Conservation (phyloP, 1,140 invertebrate species). For the Penaeus vannamei region DNA sequence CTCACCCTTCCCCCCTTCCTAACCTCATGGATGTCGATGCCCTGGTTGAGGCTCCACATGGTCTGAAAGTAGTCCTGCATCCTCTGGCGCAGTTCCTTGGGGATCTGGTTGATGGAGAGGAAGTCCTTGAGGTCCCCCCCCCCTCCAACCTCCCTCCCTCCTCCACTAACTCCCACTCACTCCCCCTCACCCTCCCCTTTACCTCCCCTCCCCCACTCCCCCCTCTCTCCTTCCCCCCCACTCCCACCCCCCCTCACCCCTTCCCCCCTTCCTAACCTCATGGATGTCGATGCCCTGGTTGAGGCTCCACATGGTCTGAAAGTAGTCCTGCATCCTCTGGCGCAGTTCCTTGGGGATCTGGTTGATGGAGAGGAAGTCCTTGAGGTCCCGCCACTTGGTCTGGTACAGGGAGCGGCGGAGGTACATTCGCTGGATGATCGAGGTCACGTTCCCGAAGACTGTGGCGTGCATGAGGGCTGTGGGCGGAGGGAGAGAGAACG, state of each 20-base stretch:
- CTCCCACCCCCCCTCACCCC: background rate
- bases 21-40: conserved; percentile 98
- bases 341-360: conserved; percentile 95
- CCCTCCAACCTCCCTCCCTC: too few species aligned
- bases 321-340: conserved; percentile 98
- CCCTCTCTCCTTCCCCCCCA: too few species aligned
- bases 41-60: conserved; percentile 98
- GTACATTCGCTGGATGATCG: conserved; percentile 99
- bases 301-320: conserved; percentile 98
- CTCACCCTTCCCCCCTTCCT: conserved; percentile 59
- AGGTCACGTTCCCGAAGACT: conserved; percentile 98
- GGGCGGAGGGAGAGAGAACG: background rate
- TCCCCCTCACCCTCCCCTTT: too few species aligned
- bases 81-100: conserved; percentile 94
- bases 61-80: conserved; percentile 99
- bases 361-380: conserved; percentile 97
- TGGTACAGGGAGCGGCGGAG: conserved; percentile 97
- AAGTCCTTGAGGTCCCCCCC: conserved; percentile 97
- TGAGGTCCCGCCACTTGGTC: conserved; percentile 95
- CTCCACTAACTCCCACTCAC: too few species aligned
- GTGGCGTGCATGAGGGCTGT: conserved; percentile 97
- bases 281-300: conserved; percentile 99
- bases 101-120: conserved; percentile 93
- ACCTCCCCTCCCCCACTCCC: too few species aligned
- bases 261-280: conserved; percentile 78